A percentile compares a stretch with the other conserved stretches of the same genome.
Conservation (phyloP, 2,113 vertebrate species). For the Excalfactoria chinensis region DNA sequence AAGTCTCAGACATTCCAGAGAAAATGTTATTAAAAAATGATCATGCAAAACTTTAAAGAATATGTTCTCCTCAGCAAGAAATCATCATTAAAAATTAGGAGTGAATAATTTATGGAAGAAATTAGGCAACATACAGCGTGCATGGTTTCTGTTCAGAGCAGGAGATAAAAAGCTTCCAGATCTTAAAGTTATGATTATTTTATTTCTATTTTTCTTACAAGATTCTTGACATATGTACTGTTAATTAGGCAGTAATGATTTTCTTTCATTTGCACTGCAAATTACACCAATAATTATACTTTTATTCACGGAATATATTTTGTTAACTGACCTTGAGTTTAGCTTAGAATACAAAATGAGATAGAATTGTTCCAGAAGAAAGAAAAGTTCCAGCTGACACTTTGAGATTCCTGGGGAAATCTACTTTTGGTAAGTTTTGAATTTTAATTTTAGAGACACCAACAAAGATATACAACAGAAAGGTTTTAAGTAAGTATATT, state of each 20-base stretch:
- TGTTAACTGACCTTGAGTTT: constrained; percentile 62
- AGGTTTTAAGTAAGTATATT: constrained; percentile 66
- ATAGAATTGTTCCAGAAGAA: not conserved
- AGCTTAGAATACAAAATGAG: constrained; percentile 60
- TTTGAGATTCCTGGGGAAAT: constrained; percentile 48
- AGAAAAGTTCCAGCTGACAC: constrained; percentile 1
- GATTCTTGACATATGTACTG: constrained; percentile 60
- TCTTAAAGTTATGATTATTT: constrained; percentile 40
- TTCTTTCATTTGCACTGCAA: constrained; percentile 68
- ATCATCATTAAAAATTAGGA: constrained; percentile 23
- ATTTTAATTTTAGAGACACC: constrained; percentile 66
- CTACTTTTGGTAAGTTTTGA: constrained; percentile 36
- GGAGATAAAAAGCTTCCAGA: constrained; percentile 48
- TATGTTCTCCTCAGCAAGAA: constrained; percentile 29
- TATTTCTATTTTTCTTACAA: constrained; percentile 40
- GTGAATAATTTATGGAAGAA: constrained; percentile 61
- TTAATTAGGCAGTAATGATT: constrained; percentile 67
- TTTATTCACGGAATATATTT: constrained; percentile 61
- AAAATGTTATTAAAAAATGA: not conserved
- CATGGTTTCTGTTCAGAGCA: constrained; percentile 34
- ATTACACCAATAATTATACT: constrained; percentile 69
- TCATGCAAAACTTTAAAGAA: not conserved
- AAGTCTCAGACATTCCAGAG: not conserved
- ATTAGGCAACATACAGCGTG: constrained; percentile 33
- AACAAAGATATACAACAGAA: constrained; percentile 39